Evolutionary conservation across 2,797 vertebrate genomes (phyloP), one percentile per base, ranked within the genome.

Genomic region (Tangara arthus): DNA sequence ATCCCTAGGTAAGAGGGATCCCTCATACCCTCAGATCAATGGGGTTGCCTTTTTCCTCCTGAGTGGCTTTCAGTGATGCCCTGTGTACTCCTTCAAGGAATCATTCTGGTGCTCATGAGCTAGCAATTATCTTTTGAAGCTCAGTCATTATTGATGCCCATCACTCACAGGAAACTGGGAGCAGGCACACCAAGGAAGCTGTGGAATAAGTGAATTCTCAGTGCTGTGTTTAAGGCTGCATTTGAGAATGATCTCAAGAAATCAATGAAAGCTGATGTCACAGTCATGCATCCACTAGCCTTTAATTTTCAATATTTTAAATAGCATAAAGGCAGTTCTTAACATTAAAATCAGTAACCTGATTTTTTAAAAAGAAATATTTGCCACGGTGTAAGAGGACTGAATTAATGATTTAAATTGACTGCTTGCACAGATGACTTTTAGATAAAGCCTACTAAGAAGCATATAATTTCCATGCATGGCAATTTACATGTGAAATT

Each of bases 401-500:
- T 42, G 88, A 72, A 93, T 72, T 87, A 89, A 81, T 26, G 28
- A 90, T 72, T 94, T 87, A 91, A 93, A 92, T 57, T 81, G 82
- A 83, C 80, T 94, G 59, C 80, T 94, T 83, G 57, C 59, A 70
- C 59, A 94, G 91, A 96, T 90, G 65, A 91, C 87, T 94, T 95
- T 91, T 81, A 90, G 90, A 82, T 93, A 95, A 94, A 90, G 55
- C 4, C 4, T 65, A 24, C 82, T 68, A 93, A 94, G 91, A 52
- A 96, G 88, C 59, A 8, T 90, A 93, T 96, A 95, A 95, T 96
- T 95, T 93, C 77, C 78, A 94, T 68, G 81, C 88, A 92, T 89
- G 83, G 90, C 92, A 96, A 96, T 96, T 96, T 96, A 90, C 96
- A 96, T 91, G 81, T 87, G 90, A 96, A 95, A 96, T 96, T 95